A percentile compares a stretch with the other conserved stretches of the same genome.
These are phyloP conservation scores for Lanius collurio DNA, from an alignment of 2,113 vertebrate species.

Conservation along the genomic window DNA sequence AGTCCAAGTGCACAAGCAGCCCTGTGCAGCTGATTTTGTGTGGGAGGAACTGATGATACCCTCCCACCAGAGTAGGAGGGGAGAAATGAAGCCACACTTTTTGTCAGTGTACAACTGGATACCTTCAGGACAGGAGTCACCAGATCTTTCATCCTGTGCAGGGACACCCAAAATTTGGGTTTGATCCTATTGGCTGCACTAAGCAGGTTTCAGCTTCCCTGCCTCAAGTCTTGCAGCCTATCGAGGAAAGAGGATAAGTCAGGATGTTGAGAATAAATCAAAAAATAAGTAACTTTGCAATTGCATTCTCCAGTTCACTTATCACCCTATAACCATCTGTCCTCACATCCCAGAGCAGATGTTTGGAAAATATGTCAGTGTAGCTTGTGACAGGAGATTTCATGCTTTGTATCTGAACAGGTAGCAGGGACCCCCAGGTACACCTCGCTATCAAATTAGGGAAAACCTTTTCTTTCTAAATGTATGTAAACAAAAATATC, in stretches of 20 bases:
- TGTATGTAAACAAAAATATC: not conserved
- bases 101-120: not conserved
- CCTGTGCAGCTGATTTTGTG: not conserved
- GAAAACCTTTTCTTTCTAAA: not conserved
- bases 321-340: not conserved
- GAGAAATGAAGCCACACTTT: not conserved
- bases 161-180: not conserved
- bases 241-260: not conserved
- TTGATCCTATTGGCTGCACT: accelerated
- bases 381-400: not conserved
- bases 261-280: not conserved
- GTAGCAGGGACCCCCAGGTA: no score
- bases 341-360: not conserved
- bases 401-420: not conserved
- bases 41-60: slow-evolving; percentile 21
- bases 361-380: not conserved
- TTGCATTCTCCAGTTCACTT: not conserved
- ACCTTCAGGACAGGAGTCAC: not conserved
- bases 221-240: not conserved
- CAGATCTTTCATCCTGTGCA: not conserved
- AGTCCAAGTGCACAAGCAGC: not conserved
- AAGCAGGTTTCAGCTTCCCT: not conserved
- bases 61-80: not conserved
- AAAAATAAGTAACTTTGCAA: not conserved
- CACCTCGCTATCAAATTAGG: not conserved